Evolutionary conservation across 2,113 vertebrate genomes (phyloP).

Genomic region (Mesocricetus auratus): DNA sequence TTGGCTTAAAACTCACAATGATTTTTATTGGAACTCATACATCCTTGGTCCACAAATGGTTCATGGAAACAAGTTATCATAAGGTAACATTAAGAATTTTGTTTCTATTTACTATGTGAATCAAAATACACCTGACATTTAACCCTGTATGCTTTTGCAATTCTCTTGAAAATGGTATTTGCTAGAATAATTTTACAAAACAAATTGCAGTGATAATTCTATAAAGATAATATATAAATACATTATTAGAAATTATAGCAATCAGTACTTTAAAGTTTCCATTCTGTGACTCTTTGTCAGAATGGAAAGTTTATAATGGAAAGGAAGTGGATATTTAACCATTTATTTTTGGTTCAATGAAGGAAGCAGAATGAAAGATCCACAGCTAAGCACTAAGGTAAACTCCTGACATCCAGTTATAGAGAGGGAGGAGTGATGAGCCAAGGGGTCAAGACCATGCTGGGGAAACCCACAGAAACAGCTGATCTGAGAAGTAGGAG

Average conservation of each 20-base stretch:
- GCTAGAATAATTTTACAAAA: constrained; percentile 16
- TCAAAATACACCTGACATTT: constrained; percentile 2
- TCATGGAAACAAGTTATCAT: neutral
- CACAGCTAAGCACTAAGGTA: no score
- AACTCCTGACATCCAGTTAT: no score
- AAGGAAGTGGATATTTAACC: constrained; percentile 19
- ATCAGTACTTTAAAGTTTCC: neutral
- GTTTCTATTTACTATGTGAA: neutral
- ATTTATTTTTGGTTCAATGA: constrained; percentile 13
- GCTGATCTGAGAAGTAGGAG: no score
- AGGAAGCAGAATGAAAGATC: no score
- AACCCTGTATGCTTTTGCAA: neutral
- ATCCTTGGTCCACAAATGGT: neutral
- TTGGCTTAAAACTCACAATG: neutral
- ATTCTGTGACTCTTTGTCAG: neutral
- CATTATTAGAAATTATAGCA: neutral
- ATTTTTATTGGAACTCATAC: neutral
- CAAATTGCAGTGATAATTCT: neutral
- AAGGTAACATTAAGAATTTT: neutral
- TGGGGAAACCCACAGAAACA: no score
- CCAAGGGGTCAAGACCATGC: no score
- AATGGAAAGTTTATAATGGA: neutral
- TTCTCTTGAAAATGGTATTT: neutral
- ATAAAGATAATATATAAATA: neutral
- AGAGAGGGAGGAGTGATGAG: no score